Percentiles rank a stretch among this genome's conserved stretches.
Conservation (phyloP, 23 tunicate species). For the Styela clava region DNA sequence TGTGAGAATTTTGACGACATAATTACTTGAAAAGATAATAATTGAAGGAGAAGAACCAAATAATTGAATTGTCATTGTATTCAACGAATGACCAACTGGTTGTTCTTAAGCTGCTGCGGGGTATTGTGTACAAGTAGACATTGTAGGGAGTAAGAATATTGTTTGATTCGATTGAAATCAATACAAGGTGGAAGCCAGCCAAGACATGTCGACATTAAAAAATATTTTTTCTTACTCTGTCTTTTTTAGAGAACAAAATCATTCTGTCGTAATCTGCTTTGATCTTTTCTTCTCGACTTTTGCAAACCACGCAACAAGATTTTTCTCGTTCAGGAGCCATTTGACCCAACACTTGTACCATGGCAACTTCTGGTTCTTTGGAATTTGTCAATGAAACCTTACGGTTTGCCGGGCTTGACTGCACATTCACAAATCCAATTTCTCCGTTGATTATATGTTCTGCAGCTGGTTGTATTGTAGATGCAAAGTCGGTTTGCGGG, state of each 20-base stretch:
- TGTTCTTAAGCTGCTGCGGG: too few species aligned
- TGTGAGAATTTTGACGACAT: too few species aligned
- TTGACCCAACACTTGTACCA: not conserved
- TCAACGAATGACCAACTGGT: too few species aligned
- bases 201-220: not conserved
- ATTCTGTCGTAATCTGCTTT: slow-evolving; percentile 75
- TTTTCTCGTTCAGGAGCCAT: not conserved
- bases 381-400: not conserved
- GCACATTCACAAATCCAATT: not conserved
- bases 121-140: too few species aligned
- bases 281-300: slow-evolving; percentile 63
- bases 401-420: not conserved
- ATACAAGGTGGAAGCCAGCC: too few species aligned
- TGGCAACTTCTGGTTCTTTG: not conserved
- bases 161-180: too few species aligned
- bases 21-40: too few species aligned
- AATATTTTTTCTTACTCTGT: slow-evolving; percentile 51
- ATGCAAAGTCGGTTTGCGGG: not conserved
- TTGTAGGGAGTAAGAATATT: too few species aligned
- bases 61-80: too few species aligned
- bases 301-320: slow-evolving; percentile 52
- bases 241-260: slow-evolving; percentile 82
- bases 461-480: slow-evolving; percentile 1
- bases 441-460: slow-evolving; percentile 5
- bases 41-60: too few species aligned